phyloP scores from a whole-genome alignment of 2,113 vertebrate genomes.

The Elephantulus edwardii region DNA sequence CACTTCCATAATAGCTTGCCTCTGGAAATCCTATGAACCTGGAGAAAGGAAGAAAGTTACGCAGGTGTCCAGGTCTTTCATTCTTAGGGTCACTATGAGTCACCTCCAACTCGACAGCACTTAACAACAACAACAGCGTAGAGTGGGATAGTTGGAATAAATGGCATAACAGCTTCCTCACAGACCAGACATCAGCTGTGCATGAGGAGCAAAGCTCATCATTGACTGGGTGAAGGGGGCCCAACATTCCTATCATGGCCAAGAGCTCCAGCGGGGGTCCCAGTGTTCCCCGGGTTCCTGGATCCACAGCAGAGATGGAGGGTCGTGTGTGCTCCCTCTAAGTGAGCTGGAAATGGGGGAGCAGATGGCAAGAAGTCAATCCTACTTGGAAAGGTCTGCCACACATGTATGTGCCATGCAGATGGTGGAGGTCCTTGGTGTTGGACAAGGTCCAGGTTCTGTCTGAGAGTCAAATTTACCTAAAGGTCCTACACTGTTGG shows the following conservation, averaged over 20 bases:
- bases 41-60: too few species aligned
- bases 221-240: background rate
- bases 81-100: too few species aligned
- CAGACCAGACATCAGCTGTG: background rate
- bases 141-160: background rate
- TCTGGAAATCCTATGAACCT: too few species aligned
- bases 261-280: background rate
- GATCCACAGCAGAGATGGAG: background rate
- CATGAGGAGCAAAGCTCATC: background rate
- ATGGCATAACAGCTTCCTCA: background rate
- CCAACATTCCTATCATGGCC: too few species aligned
- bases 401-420: background rate
- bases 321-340: background rate
- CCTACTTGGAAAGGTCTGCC: background rate
- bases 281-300: background rate
- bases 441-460: background rate
- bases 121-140: background rate
- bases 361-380: background rate
- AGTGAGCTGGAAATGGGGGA: background rate
- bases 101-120: too few species aligned
- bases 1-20: too few species aligned
- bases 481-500: background rate
- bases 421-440: background rate
- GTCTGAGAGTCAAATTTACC: background rate
- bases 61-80: too few species aligned